Conservation (phyloP, 2,113 vertebrate genomes). For the Myotis davidii region DNA sequence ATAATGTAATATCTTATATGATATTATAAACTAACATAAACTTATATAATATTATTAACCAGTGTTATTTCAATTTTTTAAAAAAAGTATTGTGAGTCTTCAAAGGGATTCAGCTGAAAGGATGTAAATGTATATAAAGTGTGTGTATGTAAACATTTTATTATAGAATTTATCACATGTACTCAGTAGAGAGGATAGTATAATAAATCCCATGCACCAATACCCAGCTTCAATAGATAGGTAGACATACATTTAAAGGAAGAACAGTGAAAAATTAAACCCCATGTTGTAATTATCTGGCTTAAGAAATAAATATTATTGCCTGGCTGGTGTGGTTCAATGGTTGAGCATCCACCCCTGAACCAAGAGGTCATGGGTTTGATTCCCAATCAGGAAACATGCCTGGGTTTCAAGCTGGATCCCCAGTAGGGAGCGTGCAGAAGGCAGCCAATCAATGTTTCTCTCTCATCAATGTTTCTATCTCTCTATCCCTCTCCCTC, state of each 20-base stretch:
- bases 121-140: neutral
- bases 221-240: neutral
- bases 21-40: neutral
- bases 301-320: conserved; percentile 2
- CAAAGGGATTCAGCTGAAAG: neutral
- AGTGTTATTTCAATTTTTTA: neutral
- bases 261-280: neutral
- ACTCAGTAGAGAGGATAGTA: neutral
- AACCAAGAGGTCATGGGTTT: too few species aligned
- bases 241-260: neutral
- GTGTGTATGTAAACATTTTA: neutral
- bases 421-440: too few species aligned
- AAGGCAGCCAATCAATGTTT: too few species aligned
- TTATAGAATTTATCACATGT: neutral
- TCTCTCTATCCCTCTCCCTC: too few species aligned
- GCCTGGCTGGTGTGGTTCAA: too few species aligned
- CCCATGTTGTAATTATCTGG: neutral
- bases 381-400: too few species aligned
- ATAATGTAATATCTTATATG: neutral
- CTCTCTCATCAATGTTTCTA: too few species aligned
- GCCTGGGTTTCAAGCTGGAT: too few species aligned
- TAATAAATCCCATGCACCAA: neutral
- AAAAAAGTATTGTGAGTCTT: neutral
- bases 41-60: neutral
- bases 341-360: too few species aligned